Evolutionary conservation across 1,140 invertebrate species (phyloP).

Genomic region (Drosophila sproati): DNA sequence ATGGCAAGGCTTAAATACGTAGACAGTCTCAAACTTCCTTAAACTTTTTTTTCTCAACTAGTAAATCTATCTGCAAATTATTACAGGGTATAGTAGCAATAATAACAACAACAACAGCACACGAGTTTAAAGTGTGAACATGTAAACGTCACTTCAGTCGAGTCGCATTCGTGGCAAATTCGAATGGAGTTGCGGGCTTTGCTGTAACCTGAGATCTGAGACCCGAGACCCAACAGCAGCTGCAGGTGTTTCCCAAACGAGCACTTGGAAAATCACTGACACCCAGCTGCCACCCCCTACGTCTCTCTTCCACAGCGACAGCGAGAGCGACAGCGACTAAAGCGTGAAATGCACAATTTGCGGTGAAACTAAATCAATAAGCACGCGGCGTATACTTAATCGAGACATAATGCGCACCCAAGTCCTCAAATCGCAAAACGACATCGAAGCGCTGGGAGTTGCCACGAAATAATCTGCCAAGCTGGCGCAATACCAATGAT

Average conservation of each 20-base stretch:
- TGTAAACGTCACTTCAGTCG: slow-evolving; percentile 57
- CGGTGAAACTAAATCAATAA: slow-evolving; percentile 78
- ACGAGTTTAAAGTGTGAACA: slow-evolving; percentile 60
- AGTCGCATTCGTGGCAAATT: slow-evolving; percentile 39
- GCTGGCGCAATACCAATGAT: slow-evolving; percentile 38
- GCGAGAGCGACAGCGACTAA: slow-evolving; percentile 1
- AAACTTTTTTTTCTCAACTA: no score
- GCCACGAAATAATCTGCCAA: slow-evolving; percentile 2
- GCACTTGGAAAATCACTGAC: slow-evolving; percentile 18
- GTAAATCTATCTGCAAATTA: not conserved
- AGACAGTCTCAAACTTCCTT: no score
- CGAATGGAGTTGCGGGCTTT: slow-evolving; percentile 4
- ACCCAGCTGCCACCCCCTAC: not conserved
- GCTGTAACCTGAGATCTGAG: not conserved
- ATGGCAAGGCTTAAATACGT: no score
- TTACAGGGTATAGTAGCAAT: not conserved
- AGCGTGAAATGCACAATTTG: slow-evolving; percentile 57
- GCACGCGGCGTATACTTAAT: slow-evolving; percentile 73
- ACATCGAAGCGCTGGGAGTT: slow-evolving; percentile 2
- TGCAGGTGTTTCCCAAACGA: slow-evolving; percentile 66
- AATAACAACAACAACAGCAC: not conserved
- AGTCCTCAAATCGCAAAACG: slow-evolving; percentile 18
- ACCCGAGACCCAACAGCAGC: slow-evolving; percentile 28
- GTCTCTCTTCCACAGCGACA: not conserved
- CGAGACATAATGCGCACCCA: slow-evolving; percentile 59